phyloP scores from a whole-genome alignment of 2,113 vertebrate species.

The Copsychus sechellarum region DNA sequence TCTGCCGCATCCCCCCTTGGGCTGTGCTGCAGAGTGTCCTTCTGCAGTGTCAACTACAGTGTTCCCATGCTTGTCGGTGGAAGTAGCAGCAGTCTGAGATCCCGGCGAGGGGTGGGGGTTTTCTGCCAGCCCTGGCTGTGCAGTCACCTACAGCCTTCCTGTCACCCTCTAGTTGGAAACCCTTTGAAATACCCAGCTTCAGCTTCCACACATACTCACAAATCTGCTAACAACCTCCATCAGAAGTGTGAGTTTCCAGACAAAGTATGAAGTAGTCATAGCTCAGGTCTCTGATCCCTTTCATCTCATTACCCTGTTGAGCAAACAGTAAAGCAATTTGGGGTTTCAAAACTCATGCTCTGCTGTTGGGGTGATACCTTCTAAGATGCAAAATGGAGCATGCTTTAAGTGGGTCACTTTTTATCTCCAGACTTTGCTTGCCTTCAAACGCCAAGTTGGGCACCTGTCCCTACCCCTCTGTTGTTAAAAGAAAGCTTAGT shows the following conservation, averaged over 20 bases:
- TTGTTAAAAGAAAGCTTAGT: not conserved
- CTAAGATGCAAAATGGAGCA: not conserved
- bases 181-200: not conserved
- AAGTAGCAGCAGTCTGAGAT: not conserved
- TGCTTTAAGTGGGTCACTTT: not conserved
- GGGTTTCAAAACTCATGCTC: not conserved
- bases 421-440: not conserved
- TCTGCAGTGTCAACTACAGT: not conserved
- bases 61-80: not conserved
- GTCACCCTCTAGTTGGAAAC: not conserved
- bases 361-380: not conserved
- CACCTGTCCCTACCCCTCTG: not conserved
- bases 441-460: not conserved
- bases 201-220: not conserved
- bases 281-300: not conserved
- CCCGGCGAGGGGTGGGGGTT: not conserved
- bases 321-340: not conserved
- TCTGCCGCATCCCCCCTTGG: not conserved
- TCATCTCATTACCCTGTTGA: not conserved
- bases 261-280: not conserved
- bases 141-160: not conserved
- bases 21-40: not conserved
- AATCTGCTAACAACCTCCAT: not conserved
- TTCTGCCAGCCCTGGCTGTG: not conserved
- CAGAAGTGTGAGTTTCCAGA: not conserved